A percentile compares a stretch with the other conserved stretches of the same genome.
Conservation (phyloP, 2,797 vertebrate genomes). For the Alauda arvensis region DNA sequence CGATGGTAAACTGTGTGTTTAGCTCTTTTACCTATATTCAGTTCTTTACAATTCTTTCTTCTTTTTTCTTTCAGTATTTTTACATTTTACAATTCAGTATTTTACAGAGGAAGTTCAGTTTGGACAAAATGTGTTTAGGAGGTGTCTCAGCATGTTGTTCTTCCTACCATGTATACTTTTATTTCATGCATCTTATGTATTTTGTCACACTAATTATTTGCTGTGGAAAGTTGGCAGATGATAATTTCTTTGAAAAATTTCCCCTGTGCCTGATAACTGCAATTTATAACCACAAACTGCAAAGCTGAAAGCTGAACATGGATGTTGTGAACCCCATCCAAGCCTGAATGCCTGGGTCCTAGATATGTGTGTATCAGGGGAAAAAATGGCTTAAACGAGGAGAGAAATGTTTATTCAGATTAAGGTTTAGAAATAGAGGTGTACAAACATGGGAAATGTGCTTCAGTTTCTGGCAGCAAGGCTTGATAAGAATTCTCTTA, state of each 20-base stretch:
- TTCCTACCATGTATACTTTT: background rate
- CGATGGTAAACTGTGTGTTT: background rate
- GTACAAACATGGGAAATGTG: background rate
- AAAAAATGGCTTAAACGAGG: background rate
- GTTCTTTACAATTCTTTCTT: background rate
- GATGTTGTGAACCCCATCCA: background rate
- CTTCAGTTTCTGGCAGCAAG: background rate
- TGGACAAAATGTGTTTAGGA: background rate
- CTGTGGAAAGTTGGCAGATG: background rate
- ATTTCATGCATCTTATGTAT: background rate
- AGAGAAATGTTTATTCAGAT: background rate
- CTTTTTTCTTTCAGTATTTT: background rate
- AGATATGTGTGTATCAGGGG: background rate
- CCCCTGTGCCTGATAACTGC: background rate
- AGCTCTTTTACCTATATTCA: background rate
- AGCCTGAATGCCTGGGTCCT: background rate
- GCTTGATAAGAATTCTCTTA: background rate
- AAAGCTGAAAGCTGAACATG: background rate
- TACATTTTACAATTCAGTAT: background rate
- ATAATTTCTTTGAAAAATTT: background rate
- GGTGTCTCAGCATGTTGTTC: background rate
- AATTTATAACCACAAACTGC: background rate
- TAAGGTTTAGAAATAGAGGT: background rate
- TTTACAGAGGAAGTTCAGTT: background rate
- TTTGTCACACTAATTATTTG: background rate